These are phyloP conservation scores for Ia io DNA, from an alignment of 2,113 vertebrate genomes.

Conservation along the genomic window DNA sequence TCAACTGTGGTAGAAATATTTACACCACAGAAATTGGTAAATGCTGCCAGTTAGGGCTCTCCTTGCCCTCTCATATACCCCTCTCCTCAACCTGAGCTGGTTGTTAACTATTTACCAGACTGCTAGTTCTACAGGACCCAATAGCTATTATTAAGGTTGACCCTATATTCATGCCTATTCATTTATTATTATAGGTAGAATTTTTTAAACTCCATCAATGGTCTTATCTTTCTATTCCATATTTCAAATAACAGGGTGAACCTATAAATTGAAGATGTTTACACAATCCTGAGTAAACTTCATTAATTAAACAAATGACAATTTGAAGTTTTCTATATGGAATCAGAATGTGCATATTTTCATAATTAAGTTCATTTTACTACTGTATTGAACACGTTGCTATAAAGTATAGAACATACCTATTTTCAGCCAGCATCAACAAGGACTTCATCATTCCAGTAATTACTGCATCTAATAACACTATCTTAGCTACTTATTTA, in stretches of 20 bases:
- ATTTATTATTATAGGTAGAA: constrained; percentile 8
- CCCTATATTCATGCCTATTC: not conserved
- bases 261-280: not conserved
- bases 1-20: not conserved
- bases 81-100: not conserved
- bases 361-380: not conserved
- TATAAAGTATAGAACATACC: not conserved
- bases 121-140: not conserved
- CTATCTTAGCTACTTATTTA: not conserved
- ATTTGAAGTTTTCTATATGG: not conserved
- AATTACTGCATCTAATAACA: not conserved
- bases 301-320: not conserved
- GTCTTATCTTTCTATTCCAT: not conserved
- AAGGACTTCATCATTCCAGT: not conserved
- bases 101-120: constrained; percentile 3
- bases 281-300: not conserved
- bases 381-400: not conserved
- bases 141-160: not conserved
- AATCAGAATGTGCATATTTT: constrained; percentile 11
- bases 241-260: not conserved
- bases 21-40: not conserved
- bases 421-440: not conserved
- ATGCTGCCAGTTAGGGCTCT: not conserved
- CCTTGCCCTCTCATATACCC: not conserved
- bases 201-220: not conserved